phyloP scores from a whole-genome alignment of 2,888 invertebrate species.

The Willowsia nigromaculata region DNA sequence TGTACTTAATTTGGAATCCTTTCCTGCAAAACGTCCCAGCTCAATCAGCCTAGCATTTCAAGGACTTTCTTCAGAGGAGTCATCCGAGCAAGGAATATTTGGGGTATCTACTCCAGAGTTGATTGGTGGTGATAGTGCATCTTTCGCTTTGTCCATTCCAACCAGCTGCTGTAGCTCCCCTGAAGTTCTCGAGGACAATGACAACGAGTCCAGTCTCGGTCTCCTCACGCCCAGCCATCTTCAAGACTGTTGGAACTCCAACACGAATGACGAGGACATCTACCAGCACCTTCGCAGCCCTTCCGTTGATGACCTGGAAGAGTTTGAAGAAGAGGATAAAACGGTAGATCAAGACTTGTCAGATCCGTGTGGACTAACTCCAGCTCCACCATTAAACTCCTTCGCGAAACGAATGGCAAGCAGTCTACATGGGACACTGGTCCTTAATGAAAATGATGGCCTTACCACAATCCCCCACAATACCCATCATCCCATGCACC shows the following conservation, averaged over 20 bases:
- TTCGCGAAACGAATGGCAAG: slow-evolving; percentile 40
- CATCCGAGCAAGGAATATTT: slow-evolving; percentile 70
- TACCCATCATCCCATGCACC: slow-evolving; percentile 47
- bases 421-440: slow-evolving; percentile 47
- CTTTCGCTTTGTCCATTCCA: slow-evolving; percentile 71
- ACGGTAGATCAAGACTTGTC: slow-evolving; percentile 70
- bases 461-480: neutral
- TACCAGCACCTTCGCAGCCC: slow-evolving; percentile 82
- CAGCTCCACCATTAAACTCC: neutral
- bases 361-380: neutral
- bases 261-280: slow-evolving; percentile 69
- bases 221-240: slow-evolving; percentile 94
- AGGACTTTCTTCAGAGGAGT: slow-evolving; percentile 68
- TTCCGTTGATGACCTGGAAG: slow-evolving; percentile 84
- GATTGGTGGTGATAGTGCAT: slow-evolving; percentile 65
- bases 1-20: slow-evolving; percentile 55
- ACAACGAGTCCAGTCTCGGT: slow-evolving; percentile 84
- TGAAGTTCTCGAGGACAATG: slow-evolving; percentile 61
- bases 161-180: slow-evolving; percentile 71
- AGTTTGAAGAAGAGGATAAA: slow-evolving; percentile 79
- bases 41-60: slow-evolving; percentile 60
- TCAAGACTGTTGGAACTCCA: slow-evolving; percentile 81
- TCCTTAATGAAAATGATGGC: slow-evolving; percentile 62
- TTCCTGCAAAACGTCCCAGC: slow-evolving; percentile 63
- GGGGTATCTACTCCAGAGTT: slow-evolving; percentile 72